Percentiles rank a stretch among this genome's conserved stretches.
These are phyloP conservation scores for Melangyna quadrimaculata DNA, from an alignment of 2,888 invertebrate species.

Conservation along the genomic window DNA sequence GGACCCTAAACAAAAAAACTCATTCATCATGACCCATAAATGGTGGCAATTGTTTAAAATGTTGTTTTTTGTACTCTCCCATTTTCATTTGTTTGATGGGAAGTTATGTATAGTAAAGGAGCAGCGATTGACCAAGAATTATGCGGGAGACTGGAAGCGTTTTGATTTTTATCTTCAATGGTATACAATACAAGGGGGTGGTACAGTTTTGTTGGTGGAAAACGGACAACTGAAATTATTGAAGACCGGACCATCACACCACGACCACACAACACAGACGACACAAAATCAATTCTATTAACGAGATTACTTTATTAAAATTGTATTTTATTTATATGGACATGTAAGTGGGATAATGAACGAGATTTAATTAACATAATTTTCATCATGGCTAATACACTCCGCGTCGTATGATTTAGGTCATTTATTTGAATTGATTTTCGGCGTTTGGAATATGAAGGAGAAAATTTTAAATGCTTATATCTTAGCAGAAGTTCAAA, in stretches of 20 bases:
- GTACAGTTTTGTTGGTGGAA: neutral
- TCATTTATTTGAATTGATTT: neutral
- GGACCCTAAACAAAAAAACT: conserved; percentile 43
- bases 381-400: neutral
- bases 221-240: neutral
- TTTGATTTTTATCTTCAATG: conserved; percentile 51
- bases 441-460: too few species aligned
- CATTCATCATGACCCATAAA: conserved; percentile 61
- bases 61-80: conserved; percentile 18
- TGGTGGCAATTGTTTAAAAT: conserved; percentile 68
- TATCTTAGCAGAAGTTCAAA: too few species aligned
- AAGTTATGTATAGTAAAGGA: conserved; percentile 33
- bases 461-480: too few species aligned
- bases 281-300: neutral
- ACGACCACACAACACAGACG: neutral
- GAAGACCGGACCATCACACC: neutral
- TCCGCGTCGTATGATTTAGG: neutral
- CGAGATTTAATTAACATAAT: neutral
- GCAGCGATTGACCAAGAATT: conserved; percentile 50
- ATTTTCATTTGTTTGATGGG: conserved; percentile 16
- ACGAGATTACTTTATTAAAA: conserved; percentile 31
- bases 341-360: neutral
- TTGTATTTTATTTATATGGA: conserved; percentile 9
- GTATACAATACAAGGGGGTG: conserved; percentile 25
- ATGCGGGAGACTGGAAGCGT: conserved; percentile 65